phyloP scores from a whole-genome alignment of 2,113 vertebrate species.

The Capra hircus region DNA sequence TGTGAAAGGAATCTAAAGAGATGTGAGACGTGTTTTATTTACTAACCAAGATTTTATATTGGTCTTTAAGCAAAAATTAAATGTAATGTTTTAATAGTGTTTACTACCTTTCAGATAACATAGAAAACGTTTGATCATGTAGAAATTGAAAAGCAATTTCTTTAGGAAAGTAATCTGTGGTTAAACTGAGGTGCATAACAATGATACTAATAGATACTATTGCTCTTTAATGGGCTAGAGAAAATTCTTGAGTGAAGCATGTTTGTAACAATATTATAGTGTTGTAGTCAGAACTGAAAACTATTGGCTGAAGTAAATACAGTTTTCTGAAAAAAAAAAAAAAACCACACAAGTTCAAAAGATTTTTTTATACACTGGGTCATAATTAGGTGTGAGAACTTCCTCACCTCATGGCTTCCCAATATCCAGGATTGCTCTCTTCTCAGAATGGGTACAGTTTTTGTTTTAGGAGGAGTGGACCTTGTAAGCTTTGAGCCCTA shows the following conservation, averaged over 20 bases:
- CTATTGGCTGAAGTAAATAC: neutral
- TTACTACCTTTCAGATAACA: neutral
- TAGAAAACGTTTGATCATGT: neutral
- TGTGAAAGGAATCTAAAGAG: neutral
- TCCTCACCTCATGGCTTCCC: fast-evolving
- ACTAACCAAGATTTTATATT: neutral
- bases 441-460: neutral
- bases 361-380: neutral
- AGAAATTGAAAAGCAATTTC: neutral
- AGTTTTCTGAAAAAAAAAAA: neutral
- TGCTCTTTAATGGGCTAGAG: neutral
- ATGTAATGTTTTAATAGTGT: neutral
- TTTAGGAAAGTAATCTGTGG: neutral
- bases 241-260: neutral
- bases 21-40: neutral
- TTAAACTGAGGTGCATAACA: neutral
- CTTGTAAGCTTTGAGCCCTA: neutral
- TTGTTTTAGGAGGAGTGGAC: neutral
- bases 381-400: neutral
- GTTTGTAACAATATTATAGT: neutral
- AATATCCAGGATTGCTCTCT: neutral
- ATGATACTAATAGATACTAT: neutral
- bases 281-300: neutral
- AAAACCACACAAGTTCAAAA: neutral
- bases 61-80: neutral